A percentile compares a stretch with the other conserved stretches of the same genome.
Conservation (phyloP, 2,797 vertebrate species). For the Sparus aurata region DNA sequence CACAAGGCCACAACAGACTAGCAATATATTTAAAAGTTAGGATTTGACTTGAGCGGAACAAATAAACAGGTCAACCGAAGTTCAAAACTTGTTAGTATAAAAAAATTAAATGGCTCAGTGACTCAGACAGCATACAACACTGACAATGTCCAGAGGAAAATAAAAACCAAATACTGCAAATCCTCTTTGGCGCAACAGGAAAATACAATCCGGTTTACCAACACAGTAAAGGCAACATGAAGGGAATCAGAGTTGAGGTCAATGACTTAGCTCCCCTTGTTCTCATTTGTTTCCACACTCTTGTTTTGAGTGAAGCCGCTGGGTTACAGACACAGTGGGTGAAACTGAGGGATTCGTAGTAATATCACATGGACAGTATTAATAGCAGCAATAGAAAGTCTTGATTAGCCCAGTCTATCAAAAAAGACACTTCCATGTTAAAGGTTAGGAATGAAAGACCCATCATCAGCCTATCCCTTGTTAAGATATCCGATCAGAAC, state of each 20-base stretch:
- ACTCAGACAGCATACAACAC: conserved; percentile 47
- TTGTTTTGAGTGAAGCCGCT: conserved; percentile 37
- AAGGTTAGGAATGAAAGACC: conserved; percentile 66
- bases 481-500: conserved; percentile 32
- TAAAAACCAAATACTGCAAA: conserved; percentile 30
- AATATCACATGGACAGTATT: conserved; percentile 49
- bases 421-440: conserved; percentile 67
- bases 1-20: conserved; percentile 33
- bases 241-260: conserved; percentile 47
- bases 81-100: conserved; percentile 43
- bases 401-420: conserved; percentile 58
- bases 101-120: conserved; percentile 65
- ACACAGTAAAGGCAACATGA: conserved; percentile 69
- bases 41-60: conserved; percentile 7
- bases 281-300: conserved; percentile 12
- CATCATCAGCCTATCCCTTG: conserved; percentile 14
- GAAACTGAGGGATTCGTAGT: conserved; percentile 27
- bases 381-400: conserved; percentile 76
- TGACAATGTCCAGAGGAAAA: conserved; percentile 30
- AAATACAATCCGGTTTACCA: conserved; percentile 63
- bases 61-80: conserved; percentile 20
- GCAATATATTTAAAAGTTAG: conserved; percentile 17
- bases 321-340: conserved; percentile 27
- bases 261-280: conserved; percentile 7
- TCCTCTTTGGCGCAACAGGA: conserved; percentile 74